phyloP scores from a whole-genome alignment of 2,113 vertebrate genomes.

The Aphyosemion australe region DNA sequence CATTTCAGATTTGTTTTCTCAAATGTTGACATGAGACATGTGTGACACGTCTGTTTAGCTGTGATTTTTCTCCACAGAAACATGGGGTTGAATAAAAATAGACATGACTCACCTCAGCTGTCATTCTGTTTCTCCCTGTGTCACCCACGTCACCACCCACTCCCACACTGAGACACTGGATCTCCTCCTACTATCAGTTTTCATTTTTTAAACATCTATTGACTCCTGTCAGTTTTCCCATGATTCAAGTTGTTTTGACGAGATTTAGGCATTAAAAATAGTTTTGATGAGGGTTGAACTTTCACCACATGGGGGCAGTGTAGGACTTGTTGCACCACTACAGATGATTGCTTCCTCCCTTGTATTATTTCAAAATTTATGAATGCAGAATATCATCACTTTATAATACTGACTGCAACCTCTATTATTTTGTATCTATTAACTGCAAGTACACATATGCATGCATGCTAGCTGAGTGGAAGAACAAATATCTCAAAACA shows the following conservation, averaged over 20 bases:
- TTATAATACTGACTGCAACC: neutral
- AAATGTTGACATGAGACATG: conserved; percentile 47
- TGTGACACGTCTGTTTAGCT: conserved; percentile 47
- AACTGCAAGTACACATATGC: neutral
- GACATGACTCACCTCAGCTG: conserved; percentile 73
- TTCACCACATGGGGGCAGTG: conserved; percentile 62
- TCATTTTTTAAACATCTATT: conserved; percentile 2
- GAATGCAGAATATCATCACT: neutral
- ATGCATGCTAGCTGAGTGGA: neutral
- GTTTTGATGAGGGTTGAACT: neutral
- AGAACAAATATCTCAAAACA: neutral
- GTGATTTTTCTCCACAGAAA: conserved; percentile 52
- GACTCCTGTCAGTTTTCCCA: neutral
- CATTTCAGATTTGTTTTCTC: conserved; percentile 37
- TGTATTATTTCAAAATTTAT: neutral
- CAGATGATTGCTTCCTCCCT: neutral
- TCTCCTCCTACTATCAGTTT: neutral
- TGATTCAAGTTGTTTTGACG: neutral
- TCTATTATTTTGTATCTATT: neutral
- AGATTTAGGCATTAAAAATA: neutral
- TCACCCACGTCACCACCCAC: conserved; percentile 28
- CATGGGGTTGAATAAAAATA: conserved; percentile 73
- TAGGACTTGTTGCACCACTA: conserved; percentile 17
- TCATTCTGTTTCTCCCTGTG: conserved; percentile 58
- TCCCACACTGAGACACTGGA: conserved; percentile 2